Conservation (phyloP, 2,113 vertebrate species). For the Fulmarus glacialis region DNA sequence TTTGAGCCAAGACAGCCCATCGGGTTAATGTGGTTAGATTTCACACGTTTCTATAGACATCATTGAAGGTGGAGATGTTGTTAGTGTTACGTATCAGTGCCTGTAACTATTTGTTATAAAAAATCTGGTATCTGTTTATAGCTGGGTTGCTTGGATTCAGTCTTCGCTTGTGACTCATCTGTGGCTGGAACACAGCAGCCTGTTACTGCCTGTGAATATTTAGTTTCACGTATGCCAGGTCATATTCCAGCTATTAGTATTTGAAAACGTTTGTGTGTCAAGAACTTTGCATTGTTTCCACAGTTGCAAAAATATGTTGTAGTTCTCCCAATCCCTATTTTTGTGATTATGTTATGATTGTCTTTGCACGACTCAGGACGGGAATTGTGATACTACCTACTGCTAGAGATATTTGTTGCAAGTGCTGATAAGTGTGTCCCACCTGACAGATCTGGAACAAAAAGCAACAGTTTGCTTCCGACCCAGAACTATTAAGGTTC, state of each 20-base stretch:
- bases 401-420: background rate
- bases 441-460: background rate
- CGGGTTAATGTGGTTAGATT: fast-evolving
- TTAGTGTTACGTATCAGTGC: background rate
- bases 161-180: background rate
- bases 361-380: background rate
- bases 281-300: background rate
- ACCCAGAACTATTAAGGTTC: background rate
- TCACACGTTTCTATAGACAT: fast-evolving
- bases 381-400: background rate
- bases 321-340: background rate
- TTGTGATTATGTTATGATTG: background rate
- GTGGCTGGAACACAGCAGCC: background rate
- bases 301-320: background rate
- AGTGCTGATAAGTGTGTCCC: background rate
- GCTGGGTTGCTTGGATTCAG: background rate
- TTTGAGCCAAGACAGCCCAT: background rate
- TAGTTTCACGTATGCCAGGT: background rate
- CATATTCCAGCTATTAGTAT: background rate
- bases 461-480: background rate
- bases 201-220: background rate
- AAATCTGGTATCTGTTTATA: background rate
- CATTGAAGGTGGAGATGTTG: background rate
- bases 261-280: background rate
- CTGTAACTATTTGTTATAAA: background rate